Evolutionary conservation across 2,113 vertebrate genomes (phyloP).

Genomic region (Callaeas wilsoni): DNA sequence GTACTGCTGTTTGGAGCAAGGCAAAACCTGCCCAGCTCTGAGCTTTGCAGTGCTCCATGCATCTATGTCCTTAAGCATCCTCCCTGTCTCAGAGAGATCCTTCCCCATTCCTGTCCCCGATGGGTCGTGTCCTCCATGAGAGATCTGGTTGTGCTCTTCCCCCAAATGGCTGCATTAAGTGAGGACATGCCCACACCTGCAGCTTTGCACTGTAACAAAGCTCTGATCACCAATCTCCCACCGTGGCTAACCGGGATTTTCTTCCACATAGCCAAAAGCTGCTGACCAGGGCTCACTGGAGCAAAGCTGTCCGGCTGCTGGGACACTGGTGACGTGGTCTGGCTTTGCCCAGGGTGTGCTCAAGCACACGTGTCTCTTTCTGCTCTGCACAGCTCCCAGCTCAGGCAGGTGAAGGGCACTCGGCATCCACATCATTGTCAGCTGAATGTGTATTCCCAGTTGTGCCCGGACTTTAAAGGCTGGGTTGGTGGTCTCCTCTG

Average conservation of each 20-base stretch:
- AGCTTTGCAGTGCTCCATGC: not conserved
- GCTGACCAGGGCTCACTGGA: not conserved
- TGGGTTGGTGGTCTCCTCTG: not conserved
- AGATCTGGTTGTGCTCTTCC: no score
- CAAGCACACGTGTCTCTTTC: not conserved
- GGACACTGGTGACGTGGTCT: not conserved
- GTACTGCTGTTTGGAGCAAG: not conserved
- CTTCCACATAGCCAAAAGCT: not conserved
- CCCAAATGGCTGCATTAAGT: not conserved
- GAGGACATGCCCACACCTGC: not conserved
- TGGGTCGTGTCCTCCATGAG: not conserved
- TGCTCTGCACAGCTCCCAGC: not conserved
- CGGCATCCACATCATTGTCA: not conserved
- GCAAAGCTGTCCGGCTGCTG: not conserved
- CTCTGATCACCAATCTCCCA: not conserved
- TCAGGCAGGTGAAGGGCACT: not conserved
- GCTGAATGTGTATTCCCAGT: not conserved
- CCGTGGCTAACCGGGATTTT: not conserved
- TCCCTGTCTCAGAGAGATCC: fast-evolving
- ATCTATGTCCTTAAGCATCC: not conserved
- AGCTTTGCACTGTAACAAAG: not conserved
- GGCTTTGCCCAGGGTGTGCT: not conserved
- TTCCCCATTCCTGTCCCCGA: not conserved
- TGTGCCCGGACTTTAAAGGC: not conserved
- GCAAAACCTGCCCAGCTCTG: not conserved